Conservation (phyloP, 2,888 invertebrate genomes). For the Orthonychiurus folsomi region DNA sequence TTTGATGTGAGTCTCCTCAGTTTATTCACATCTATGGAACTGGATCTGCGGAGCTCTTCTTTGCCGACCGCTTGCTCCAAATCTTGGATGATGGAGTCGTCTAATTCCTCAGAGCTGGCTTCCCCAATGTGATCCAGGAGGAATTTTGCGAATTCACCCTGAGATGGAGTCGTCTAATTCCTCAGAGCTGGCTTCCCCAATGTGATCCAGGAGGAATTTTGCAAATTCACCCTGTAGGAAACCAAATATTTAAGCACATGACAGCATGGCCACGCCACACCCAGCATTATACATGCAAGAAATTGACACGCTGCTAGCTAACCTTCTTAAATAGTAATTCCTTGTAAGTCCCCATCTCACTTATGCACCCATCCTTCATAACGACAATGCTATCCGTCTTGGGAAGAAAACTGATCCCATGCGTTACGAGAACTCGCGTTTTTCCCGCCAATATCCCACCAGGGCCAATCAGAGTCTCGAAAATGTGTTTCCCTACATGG, state of each 20-base stretch:
- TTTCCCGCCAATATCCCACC: slow-evolving; percentile 56
- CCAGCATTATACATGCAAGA: no score
- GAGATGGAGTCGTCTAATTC: background rate
- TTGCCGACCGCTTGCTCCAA: background rate
- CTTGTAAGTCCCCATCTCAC: slow-evolving; percentile 82
- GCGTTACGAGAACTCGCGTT: slow-evolving; percentile 88
- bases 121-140: slow-evolving; percentile 22
- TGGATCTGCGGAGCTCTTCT: background rate
- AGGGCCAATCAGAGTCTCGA: slow-evolving; percentile 83
- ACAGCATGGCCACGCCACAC: no score
- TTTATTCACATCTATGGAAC: background rate
- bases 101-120: slow-evolving; percentile 14
- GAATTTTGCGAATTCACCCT: slow-evolving; percentile 37
- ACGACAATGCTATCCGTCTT: slow-evolving; percentile 85
- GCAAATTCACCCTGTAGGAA: slow-evolving; percentile 36
- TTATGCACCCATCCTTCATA: slow-evolving; percentile 72
- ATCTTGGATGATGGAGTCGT: background rate
- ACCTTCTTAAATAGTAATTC: slow-evolving; percentile 77
- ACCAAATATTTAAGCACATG: no score
- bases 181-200: slow-evolving; percentile 17
- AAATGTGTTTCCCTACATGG: slow-evolving; percentile 95
- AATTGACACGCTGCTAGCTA: no score
- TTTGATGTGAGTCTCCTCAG: slow-evolving; percentile 3
- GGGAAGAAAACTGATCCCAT: slow-evolving; percentile 85
- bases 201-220: slow-evolving; percentile 29